Base-by-base conservation (phyloP, 2,113 vertebrate genomes). In the Chionomys nivalis region DNA sequence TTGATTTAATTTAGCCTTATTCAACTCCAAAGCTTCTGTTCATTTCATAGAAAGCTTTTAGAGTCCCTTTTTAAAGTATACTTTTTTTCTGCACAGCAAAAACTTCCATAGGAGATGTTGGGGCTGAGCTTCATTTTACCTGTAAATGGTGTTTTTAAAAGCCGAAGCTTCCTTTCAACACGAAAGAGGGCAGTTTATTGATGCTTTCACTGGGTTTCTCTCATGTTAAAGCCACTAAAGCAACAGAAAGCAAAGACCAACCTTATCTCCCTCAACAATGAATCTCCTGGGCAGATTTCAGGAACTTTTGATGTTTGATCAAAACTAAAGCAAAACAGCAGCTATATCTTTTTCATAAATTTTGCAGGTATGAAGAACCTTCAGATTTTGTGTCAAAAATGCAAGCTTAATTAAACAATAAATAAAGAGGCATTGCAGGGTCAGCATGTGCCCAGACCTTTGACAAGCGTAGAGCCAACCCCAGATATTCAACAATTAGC, bases 131-230 rank as follows among this genome's bases (percentile, higher is more conserved):
- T 85, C 47, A 44, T 90, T 58, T 95, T 78, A 90, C 76, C 61
- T 58, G 19, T 44, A 92, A 96, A 90, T 11, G 61, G 70, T 58
- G 28, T 73, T 96, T 95, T 94, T 26, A 87, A 89, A 95, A 95
- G 49, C 26, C 14, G 14, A 61, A 28, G 24, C 23, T 89, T 94
- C 58, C 52, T 96, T 95, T 96, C 44, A 68, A 87, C 47, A 96
- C 13, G 36, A 86, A 39, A 94, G 61, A 90, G 65, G 77, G 8
- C 77, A 77, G 3, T 49, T 85, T 73, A 95, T 63, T 14, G 52
- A 88, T 79, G 77, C 2, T 89, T 95, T 89, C 73, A 83, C 36
- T 87, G 33, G 58, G 70, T 79, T 14, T 85, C 36, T 92, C 75
- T 87, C 66, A 85, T 2, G 26, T 65, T 96, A 96, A 81, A 94